Base-by-base conservation (phyloP, 2,113 vertebrate genomes). In the Dolichallabes microphthalmus region DNA sequence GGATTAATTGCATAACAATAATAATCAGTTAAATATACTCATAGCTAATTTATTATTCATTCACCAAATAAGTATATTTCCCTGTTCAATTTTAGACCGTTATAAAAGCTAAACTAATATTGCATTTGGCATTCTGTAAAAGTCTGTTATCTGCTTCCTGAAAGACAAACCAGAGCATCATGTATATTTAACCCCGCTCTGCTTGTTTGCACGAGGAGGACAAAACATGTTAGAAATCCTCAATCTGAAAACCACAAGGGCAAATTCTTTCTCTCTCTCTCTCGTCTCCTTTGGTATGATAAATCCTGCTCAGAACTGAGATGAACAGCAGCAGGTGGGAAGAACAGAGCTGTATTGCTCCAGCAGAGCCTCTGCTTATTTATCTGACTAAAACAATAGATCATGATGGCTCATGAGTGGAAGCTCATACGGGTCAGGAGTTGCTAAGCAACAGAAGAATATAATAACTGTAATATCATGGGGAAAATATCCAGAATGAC, bases 391-490 rank as follows among this genome's bases (percentile, higher is more conserved):
- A 87, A 83, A 83, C 53, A 71, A 79, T 32, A 50, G 60, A n/a
- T 35, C 53, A 30, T 52, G 86, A 83, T 86, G 45, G 53, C 61
- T 86, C 74, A 58, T 60, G n/a, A 45, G 63, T 35, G 55, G 71
- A 76, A 35, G 69, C 45, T 35, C 15, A 15, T 55, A 30, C 66
- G n/a, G 50, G 73, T 82, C 71, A 86, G 19, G 20, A 39, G 88
- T 87, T 32, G 25, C 71, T 76, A 13, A 69, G 74, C 53, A 87
- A 88, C 83, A 57, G 30, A 61, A 39, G 17, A 82, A 81, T 79
- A 76, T 82, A 35, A 39, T 55, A 55, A 55, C 76, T 52, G 50
- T 39, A 86, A 80, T n/a, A 27, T 75, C 17, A 58, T 32, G 79
- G 68, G 79, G 68, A 32, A 84, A 52, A 77, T 76, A 20, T 83